Evolutionary conservation across 2,797 vertebrate genomes (phyloP), one percentile per base, ranked within the genome.

Genomic region (Epinephelus awoara): DNA sequence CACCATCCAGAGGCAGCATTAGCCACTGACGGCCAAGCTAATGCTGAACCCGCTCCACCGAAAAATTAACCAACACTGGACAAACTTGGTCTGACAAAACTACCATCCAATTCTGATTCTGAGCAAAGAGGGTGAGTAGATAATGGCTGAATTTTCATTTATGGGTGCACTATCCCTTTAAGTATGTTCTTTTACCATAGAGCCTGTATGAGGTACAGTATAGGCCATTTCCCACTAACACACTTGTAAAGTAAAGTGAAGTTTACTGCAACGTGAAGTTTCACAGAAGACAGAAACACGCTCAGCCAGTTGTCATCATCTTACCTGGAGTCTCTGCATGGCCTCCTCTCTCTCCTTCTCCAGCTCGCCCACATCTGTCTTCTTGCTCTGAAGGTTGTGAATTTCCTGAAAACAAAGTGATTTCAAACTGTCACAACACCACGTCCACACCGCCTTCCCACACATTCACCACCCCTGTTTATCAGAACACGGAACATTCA

Each of bases 261-360:
- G 34, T 34, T 34, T 34, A 29, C 18, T 62, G 55, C 34, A 69
- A 40, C 58, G 13, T 56, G 42, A 58, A 1, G n/a, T 55, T 67
- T 55, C 6, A 44, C 4, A 11, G 19, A 52, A 38, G 38, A 56
- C 17, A 68, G 13, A 40, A 38, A 63, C 50, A 21, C 6, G 13
- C 17, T 63, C 3, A 27, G 44, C 54, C 12, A 19, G 64, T 56
- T 21, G 46, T 42, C 40, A 10, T 65, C 47, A 23, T 21, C 58
- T 77, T 77, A 98, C 98, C 97, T 98, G 96, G 46, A 99, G 95
- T 85, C 96, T 97, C 89, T 96, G 95, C 72, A 95, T 92, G 0
- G 94, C 95, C 71, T 97, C 97, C 70, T 98, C 96, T 0, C 94
- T 93, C 77, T 98, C 97, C 0, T 93, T 91, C 66, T 96, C 86